Evolutionary conservation across 2,797 vertebrate species (phyloP), one percentile per base, ranked within the genome.

Genomic region (Schizopygopsis pylzovi): DNA sequence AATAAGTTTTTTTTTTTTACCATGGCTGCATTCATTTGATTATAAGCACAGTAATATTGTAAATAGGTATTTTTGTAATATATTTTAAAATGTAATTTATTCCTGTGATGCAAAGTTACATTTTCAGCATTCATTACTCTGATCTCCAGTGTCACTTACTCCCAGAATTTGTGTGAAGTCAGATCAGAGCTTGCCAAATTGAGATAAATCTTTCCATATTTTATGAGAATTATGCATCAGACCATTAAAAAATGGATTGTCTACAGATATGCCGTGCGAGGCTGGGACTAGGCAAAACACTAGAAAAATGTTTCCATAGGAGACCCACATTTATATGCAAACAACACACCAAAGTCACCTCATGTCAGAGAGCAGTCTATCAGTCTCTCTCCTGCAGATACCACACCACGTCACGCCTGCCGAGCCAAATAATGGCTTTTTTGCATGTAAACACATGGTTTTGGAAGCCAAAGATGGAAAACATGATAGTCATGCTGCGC

Each of bases 311-410:
- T 39, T 70, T 70, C 28, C 25, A 54, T 0, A 2, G 41, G 54
- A 80, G 18, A 49, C 6, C 25, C 49, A 67, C 28, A 78, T 84
- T 79, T 70, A 73, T 83, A 78, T 67, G 65, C 83, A 73, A 68
- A 82, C 43, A 84, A 61, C 71, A 77, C 33, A 6, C 12, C 11
- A 28, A 80, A 59, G 63, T 56, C 71, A 84, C 67, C 65, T 61
- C 15, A 54, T 43, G 71, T 33, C 78, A 82, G 13, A 33, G 20
- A 82, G 79, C 37, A 61, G 13, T 78, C 45, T 82, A 63, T 84
- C 63, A 70, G 47, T 71, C 45, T 61, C 39, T 84, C 59, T 75
- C 65, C 56, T 67, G 39, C 63, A 45, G 41, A 22, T 28, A 33
- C 33, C 28, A 86, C 25, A 77, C 33, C 16, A n/a, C 54, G 52